Conservation (phyloP, 2,888 invertebrate genomes). For the Protodeltote pygarga region DNA sequence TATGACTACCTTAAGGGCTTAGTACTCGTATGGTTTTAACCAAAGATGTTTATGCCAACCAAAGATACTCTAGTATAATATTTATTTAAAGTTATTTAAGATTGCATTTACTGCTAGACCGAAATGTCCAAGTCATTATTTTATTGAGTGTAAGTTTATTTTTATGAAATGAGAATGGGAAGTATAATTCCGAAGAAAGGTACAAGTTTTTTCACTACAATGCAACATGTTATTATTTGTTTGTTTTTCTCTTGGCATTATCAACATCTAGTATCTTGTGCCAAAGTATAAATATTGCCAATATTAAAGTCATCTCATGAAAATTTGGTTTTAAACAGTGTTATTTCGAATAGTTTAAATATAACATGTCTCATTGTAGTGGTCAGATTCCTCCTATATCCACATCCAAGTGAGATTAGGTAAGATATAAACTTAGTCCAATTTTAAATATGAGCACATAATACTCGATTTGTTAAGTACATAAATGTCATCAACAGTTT, state of each 20-base stretch:
- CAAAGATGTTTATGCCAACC: too few relatives aligned
- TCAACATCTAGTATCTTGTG: neutral
- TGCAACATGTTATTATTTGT: neutral
- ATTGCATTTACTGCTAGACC: neutral
- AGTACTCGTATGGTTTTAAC: too few relatives aligned
- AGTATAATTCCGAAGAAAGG: neutral
- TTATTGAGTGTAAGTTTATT: neutral
- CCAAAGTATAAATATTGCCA: neutral
- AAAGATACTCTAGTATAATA: too few relatives aligned
- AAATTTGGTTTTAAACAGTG: too few relatives aligned
- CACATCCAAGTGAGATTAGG: slow-evolving; percentile 39
- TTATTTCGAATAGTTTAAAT: neutral
- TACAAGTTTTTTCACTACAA: slow-evolving; percentile 7
- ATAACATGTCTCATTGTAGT: slow-evolving; percentile 3
- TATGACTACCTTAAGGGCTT: too few relatives aligned
- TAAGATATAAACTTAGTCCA: slow-evolving; percentile 31
- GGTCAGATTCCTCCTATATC: slow-evolving; percentile 35
- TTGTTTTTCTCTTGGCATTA: neutral
- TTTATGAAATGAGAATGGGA: slow-evolving; percentile 4
- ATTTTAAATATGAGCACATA: slow-evolving; percentile 29
- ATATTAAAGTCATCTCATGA: too few relatives aligned
- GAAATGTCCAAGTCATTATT: neutral
- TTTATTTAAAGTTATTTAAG: neutral
- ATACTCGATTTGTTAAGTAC: slow-evolving; percentile 31
- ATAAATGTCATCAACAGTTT: slow-evolving; percentile 9